Evolutionary conservation across 1,140 invertebrate species (phyloP), one percentile per base, ranked within the genome.

Genomic region (Danaus melanippus): DNA sequence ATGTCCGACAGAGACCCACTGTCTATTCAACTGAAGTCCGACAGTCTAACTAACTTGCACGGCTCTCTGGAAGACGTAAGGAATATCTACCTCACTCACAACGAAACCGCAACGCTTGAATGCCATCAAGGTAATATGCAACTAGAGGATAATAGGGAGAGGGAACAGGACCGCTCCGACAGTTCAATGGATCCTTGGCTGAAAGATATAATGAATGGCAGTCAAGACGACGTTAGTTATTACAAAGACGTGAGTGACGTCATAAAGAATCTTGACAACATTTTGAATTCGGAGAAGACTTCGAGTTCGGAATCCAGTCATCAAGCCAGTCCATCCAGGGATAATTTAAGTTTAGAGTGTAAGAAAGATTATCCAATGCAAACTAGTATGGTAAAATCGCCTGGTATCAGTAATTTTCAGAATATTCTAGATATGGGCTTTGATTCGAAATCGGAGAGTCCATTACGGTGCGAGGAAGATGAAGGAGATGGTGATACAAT

Each of bases 241-340:
- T 89, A 90, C 41, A 87, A 85, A 69, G 89, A 90, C 56, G 89
- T 91, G 44, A 90, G 89, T 42, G 89, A 91, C 64, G 90, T 91
- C n/a, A 91, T 92, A 39, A 89, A 89, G 73, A 89, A 90, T 78
- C 81, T 91, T 46, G 91, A 92, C 78, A 90, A 90, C 66, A 90
- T 90, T 62, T 72, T 92, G 12, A 90, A 90, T 46, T 87, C 88
- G 8, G 90, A 91, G 62, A 90, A 90, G 60, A 90, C 88, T 5
- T 90, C 89, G 5, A 90, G 89, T 53, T 89, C 89, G 0, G 88
- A 89, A 60, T 90, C 89, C 5, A 89, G 88, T 61, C 84, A 88
- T 50, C 87, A 89, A 58, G 85, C 87, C 10, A 90, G 89, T 64
- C 88, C 89, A 2, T 87, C 80, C 2, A 71, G 84, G 52, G 84